These are phyloP conservation scores for Agonopterix subpropinquella DNA, from an alignment of 2,888 invertebrate species.

Conservation along the genomic window DNA sequence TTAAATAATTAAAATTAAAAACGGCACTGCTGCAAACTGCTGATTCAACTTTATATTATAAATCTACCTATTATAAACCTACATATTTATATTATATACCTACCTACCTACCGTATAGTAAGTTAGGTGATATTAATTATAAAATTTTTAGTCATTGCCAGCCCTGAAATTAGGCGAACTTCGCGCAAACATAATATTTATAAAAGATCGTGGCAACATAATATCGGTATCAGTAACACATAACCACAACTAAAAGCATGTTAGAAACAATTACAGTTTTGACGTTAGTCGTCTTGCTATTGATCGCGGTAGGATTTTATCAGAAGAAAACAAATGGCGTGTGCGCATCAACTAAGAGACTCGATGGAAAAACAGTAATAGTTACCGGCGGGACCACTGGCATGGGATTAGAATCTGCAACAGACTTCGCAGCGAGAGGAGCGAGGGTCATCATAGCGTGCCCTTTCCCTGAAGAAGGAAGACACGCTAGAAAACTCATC, in stretches of 20 bases:
- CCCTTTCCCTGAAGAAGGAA: slow-evolving; percentile 14
- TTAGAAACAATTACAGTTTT: not conserved
- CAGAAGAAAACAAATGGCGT: slow-evolving; percentile 13
- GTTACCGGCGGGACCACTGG: slow-evolving; percentile 18
- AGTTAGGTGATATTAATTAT: no score
- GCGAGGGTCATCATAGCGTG: slow-evolving; percentile 17
- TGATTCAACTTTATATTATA: no score
- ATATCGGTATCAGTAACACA: not conserved
- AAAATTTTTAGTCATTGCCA: no score
- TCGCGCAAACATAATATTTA: no score
- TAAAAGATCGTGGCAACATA: not conserved
- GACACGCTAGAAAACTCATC: slow-evolving; percentile 68
- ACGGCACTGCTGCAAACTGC: no score
- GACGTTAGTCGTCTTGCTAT: not conserved
- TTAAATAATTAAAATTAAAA: no score
- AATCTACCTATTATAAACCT: no score
- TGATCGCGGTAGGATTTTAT: slow-evolving; percentile 4
- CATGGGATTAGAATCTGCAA: slow-evolving; percentile 17
- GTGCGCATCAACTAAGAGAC: slow-evolving; percentile 11
- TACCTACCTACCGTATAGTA: no score
- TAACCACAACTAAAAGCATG: no score
- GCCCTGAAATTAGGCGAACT: no score
- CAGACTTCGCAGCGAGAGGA: slow-evolving; percentile 14
- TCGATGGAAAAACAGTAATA: slow-evolving; percentile 14
- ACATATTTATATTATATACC: no score